Base-by-base conservation (phyloP, 2,797 vertebrate species). In the Bovichtus variegatus region DNA sequence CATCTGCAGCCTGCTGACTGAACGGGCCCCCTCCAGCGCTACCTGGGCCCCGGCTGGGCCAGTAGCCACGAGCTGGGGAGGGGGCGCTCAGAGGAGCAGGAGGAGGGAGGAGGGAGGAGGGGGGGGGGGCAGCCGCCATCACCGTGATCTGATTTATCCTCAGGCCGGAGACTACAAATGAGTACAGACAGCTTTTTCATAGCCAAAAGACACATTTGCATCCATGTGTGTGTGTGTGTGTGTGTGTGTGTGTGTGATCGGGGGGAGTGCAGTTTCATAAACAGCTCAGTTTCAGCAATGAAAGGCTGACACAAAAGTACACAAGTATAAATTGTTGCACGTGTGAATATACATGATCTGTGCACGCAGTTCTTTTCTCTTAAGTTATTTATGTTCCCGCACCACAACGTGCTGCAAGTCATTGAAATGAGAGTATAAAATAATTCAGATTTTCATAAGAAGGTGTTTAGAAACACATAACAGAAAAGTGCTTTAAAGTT, bases 121-220 rank as follows among this genome's bases (percentile, higher is more conserved):
- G 8, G n/a, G 57, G 25, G 64, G 34, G 2, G 44, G 80, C 65
- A 62, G 65, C 74, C 77, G 83, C 81, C 83, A 76, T 82, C 85
- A 41, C 81, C 82, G 76, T 86, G 80, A 90, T 91, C 83, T 80
- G 81, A 90, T 93, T 86, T 87, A 40, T 91, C 92, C 91, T 59
- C 66, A 16, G 92, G 93, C 88, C 46, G 51, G 73, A 70, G 43
- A 75, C 82, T 89, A 90, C 91, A 93, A 92, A 95, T 91, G 91
- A 93, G 89, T 92, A 85, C 91, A 88, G 93, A 93, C 90, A 92
- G 92, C 85, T 91, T 89, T 87, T 89, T 88, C 86, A 92, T 89
- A 82, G 92, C 92, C 91, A 89, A 73, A 47, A 91, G 91, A 87
- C 89, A 92, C 87, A 87, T 93, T 87, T 91, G 87, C 91, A 89